These are phyloP conservation scores for Acleris holmiana DNA, from an alignment of 2,888 invertebrate species.

Conservation along the genomic window DNA sequence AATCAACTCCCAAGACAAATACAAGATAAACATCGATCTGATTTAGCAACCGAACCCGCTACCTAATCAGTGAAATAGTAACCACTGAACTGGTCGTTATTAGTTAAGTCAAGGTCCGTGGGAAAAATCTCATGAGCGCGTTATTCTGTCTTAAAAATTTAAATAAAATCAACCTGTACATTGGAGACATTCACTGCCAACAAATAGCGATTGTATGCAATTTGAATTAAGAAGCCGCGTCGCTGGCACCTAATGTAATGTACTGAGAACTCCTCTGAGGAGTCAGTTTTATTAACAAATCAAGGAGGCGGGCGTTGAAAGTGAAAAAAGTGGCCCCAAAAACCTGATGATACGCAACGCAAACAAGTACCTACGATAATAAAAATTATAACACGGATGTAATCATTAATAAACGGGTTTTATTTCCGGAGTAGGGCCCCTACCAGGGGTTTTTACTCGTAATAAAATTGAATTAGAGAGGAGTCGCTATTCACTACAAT, in stretches of 20 bases:
- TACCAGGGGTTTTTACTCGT: slow-evolving; percentile 22
- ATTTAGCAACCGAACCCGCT: too few relatives aligned
- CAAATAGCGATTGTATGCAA: too few relatives aligned
- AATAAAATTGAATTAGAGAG: slow-evolving; percentile 23
- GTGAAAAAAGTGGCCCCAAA: slow-evolving; percentile 17
- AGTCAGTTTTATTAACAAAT: too few relatives aligned
- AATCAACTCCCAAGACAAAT: too few relatives aligned
- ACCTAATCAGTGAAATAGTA: too few relatives aligned
- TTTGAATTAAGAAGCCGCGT: too few relatives aligned
- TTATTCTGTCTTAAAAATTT: slow-evolving; percentile 4
- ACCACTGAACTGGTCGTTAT: slow-evolving; percentile 1
- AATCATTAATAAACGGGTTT: slow-evolving; percentile 67
- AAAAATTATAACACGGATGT: slow-evolving; percentile 57
- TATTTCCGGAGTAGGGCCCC: slow-evolving; percentile 58
- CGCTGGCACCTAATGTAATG: too few relatives aligned
- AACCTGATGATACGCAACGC: slow-evolving; percentile 37
- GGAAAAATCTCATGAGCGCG: slow-evolving; percentile 12
- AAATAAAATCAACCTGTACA: slow-evolving; percentile 22
- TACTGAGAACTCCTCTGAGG: too few relatives aligned
- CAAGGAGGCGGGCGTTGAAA: too few relatives aligned
- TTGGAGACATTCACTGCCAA: slow-evolving; percentile 9
- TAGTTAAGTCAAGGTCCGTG: slow-evolving; percentile 18
- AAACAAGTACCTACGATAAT: slow-evolving; percentile 48
- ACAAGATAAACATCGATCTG: too few relatives aligned
- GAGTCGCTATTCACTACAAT: slow-evolving; percentile 38